A percentile compares a stretch with the other conserved stretches of the same genome.
phyloP scores from a whole-genome alignment of 2,888 invertebrate genomes.

The Pteria penguin region DNA sequence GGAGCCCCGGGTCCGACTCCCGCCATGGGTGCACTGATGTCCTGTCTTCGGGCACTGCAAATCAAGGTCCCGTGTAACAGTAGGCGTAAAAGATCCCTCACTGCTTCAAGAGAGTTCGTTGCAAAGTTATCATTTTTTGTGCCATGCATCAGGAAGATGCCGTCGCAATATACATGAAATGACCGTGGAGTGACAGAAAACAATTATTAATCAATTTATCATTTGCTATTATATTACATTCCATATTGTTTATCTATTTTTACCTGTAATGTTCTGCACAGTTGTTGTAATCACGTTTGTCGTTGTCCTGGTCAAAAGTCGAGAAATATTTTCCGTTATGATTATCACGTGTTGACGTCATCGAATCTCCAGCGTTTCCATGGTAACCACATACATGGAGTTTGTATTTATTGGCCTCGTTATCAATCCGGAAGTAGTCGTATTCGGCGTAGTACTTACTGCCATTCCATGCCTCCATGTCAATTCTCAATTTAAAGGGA shows the following conservation, averaged over 20 bases:
- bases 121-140: too few relatives aligned
- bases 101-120: too few relatives aligned
- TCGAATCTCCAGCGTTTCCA: slow-evolving; percentile 94
- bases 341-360: slow-evolving; percentile 84
- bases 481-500: slow-evolving; percentile 90
- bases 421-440: slow-evolving; percentile 86
- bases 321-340: slow-evolving; percentile 96
- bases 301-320: slow-evolving; percentile 92
- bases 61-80: too few relatives aligned
- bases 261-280: slow-evolving; percentile 73
- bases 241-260: not conserved
- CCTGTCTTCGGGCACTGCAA: too few relatives aligned
- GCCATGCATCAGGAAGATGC: too few relatives aligned
- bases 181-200: too few relatives aligned
- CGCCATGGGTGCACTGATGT: too few relatives aligned
- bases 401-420: slow-evolving; percentile 86
- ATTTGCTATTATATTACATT: too few relatives aligned
- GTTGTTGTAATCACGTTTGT: slow-evolving; percentile 82
- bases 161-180: too few relatives aligned
- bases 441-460: slow-evolving; percentile 90
- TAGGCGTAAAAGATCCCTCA: too few relatives aligned
- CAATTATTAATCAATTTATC: too few relatives aligned
- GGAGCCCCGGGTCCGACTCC: too few relatives aligned
- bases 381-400: slow-evolving; percentile 87
- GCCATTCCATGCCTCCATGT: slow-evolving; percentile 92